A percentile compares a stretch with the other conserved stretches of the same genome.
Conservation (phyloP, 2,113 vertebrate genomes). For the Polyodon spathula region DNA sequence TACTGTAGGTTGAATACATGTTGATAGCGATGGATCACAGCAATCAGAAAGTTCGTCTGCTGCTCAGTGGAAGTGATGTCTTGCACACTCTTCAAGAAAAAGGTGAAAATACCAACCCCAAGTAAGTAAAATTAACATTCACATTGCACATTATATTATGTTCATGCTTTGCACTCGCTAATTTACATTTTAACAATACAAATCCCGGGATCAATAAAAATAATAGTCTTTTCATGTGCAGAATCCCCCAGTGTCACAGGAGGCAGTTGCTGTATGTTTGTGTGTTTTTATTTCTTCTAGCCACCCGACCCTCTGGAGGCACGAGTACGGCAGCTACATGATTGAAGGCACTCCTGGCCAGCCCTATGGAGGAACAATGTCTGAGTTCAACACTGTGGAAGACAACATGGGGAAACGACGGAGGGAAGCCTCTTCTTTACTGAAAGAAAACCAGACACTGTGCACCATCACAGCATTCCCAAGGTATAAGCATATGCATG, state of each 20-base stretch:
- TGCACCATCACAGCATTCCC: constrained; percentile 90
- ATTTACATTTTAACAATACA: no score
- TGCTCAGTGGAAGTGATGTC: constrained; percentile 69
- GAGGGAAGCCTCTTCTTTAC: constrained; percentile 74
- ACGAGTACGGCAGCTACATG: constrained; percentile 96
- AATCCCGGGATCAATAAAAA: no score
- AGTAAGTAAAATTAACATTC: constrained; percentile 63
- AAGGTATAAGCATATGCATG: constrained; percentile 52
- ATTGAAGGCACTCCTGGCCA: constrained; percentile 94
- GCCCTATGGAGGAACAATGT: constrained; percentile 93
- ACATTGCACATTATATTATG: neutral
- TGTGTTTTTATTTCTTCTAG: constrained; percentile 50
- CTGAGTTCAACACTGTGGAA: constrained; percentile 96
- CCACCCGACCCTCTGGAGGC: constrained; percentile 95
- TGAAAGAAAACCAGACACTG: constrained; percentile 70
- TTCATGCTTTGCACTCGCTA: no score
- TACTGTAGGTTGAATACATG: constrained; percentile 89
- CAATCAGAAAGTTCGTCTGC: constrained; percentile 72
- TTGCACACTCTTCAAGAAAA: constrained; percentile 82
- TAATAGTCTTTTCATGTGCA: no score
- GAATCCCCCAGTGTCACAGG: no score
- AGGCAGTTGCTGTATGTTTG: no score
- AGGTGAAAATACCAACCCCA: constrained; percentile 86
- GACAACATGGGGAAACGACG: constrained; percentile 92
- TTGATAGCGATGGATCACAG: constrained; percentile 81